Evolutionary conservation across 2,113 vertebrate genomes (phyloP), one percentile per base, ranked within the genome.

Genomic region (Macquaria ambigua): DNA sequence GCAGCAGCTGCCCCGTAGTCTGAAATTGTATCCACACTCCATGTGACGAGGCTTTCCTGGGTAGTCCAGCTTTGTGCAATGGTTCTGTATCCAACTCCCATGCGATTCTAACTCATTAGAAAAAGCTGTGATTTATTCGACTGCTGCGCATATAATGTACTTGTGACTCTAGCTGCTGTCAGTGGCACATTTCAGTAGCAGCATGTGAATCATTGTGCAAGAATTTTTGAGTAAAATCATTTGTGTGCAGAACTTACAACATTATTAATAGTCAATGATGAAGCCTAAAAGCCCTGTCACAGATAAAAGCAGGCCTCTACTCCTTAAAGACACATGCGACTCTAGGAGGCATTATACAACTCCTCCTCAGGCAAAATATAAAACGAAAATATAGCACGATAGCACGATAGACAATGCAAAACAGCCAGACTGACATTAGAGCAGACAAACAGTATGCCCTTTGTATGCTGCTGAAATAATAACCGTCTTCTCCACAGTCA

Each of bases 1-100:
- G 55, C 31, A 15, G 77, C 81, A 90, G 88, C 82, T 90, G 89
- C 34, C 41, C 41, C 31, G 16, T 18, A 50, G 23, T 72, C 34
- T 80, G 68, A 90, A 84, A 90, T 4, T 39, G 18, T 62, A 85
- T 72, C 76, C 69, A 70, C 23, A 12, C 28, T 5, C 58, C 66
- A 87, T 67, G 83, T 81, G 69, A 43, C 68, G 63, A 66, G 50
- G 21, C 50, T 39, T 76, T 73, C 10, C 10, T 48, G 7, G 5
- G 46, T n/a, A 62, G 50, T 16, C 8, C 18, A 48, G 25, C 20
- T 56, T 41, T 70, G 6, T 39, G 16, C 20, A 0, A 66, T 18
- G 23, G 37, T 37, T 46, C 43, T 20, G 23, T 56, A 0, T 52
- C 41, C 37, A 77, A 62, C 21, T 25, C 0, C 0, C 39, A 64